These are phyloP conservation scores for Petrolisthes cinctipes DNA, from an alignment of 2,888 invertebrate species.

Conservation along the genomic window DNA sequence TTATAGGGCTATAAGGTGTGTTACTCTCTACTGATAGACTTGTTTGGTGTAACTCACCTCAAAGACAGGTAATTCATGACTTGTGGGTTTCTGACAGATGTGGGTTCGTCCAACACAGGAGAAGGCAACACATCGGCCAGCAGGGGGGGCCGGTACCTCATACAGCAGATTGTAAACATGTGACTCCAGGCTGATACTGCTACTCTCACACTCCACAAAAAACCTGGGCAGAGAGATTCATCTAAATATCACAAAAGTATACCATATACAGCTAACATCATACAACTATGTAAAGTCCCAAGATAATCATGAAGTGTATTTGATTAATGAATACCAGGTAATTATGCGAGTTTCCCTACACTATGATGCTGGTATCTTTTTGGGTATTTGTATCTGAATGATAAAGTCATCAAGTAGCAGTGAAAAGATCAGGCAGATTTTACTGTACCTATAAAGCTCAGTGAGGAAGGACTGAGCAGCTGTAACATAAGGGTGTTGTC, in stretches of 20 bases:
- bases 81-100: slow-evolving; percentile 78
- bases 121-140: slow-evolving; percentile 85
- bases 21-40: too few species aligned
- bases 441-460: slow-evolving; percentile 82
- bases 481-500: slow-evolving; percentile 90
- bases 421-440: too few species aligned
- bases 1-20: too few species aligned
- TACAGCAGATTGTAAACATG: slow-evolving; percentile 86
- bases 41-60: slow-evolving; percentile 72
- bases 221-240: slow-evolving; percentile 64
- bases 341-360: background rate
- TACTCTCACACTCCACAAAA: slow-evolving; percentile 72
- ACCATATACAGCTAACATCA: background rate
- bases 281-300: slow-evolving; percentile 1
- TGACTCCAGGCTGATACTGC: slow-evolving; percentile 70
- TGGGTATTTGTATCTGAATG: too few species aligned
- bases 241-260: background rate
- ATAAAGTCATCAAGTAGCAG: too few species aligned
- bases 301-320: background rate
- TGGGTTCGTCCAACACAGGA: slow-evolving; percentile 71
- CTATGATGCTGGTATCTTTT: too few species aligned
- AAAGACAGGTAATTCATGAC: slow-evolving; percentile 90
- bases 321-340: background rate
- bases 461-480: slow-evolving; percentile 88
- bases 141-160: slow-evolving; percentile 90